A percentile compares a stretch with the other conserved stretches of the same genome.
Conservation (phyloP, 2,888 invertebrate genomes). For the Xylocampa areola region DNA sequence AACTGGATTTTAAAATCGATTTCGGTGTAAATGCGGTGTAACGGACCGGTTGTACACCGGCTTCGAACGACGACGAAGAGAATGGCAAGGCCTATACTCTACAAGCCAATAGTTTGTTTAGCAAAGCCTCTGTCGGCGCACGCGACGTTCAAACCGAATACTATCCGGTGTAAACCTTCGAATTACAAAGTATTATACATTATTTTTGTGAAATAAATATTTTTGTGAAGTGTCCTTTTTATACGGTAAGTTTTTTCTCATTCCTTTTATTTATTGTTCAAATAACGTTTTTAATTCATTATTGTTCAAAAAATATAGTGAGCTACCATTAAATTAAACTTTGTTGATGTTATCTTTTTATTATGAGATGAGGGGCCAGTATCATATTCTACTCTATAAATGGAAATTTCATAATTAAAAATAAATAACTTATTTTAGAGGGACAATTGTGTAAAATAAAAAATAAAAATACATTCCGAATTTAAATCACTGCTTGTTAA, state of each 20-base stretch:
- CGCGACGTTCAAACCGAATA: conserved; percentile 57
- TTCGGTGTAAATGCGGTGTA: conserved; percentile 61
- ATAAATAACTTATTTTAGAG: too few relatives aligned
- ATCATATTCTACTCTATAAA: conserved; percentile 2
- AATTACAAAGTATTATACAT: conserved; percentile 24
- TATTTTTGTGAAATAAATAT: conserved; percentile 26
- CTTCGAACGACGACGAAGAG: conserved; percentile 56
- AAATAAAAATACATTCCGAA: too few relatives aligned
- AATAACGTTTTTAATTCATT: conserved; percentile 21
- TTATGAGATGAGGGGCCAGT: background rate
- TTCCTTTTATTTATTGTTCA: conserved; percentile 26
- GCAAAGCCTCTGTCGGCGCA: conserved; percentile 67
- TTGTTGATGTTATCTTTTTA: conserved; percentile 12
- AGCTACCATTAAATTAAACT: conserved; percentile 14
- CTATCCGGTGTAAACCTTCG: conserved; percentile 14
- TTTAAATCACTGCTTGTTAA: too few relatives aligned
- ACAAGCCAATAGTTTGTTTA: conserved; percentile 65
- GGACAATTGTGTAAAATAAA: too few relatives aligned
- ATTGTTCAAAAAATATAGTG: background rate
- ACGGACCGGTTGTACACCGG: conserved; percentile 63
- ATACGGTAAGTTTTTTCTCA: conserved; percentile 45
- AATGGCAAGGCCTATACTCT: conserved; percentile 62
- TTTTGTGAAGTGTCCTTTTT: conserved; percentile 36
- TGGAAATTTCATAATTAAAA: conserved; percentile 7
- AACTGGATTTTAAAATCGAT: conserved; percentile 17